Evolutionary conservation across 2,797 vertebrate genomes (phyloP).

Genomic region (Notoglanidium macrostoma): DNA sequence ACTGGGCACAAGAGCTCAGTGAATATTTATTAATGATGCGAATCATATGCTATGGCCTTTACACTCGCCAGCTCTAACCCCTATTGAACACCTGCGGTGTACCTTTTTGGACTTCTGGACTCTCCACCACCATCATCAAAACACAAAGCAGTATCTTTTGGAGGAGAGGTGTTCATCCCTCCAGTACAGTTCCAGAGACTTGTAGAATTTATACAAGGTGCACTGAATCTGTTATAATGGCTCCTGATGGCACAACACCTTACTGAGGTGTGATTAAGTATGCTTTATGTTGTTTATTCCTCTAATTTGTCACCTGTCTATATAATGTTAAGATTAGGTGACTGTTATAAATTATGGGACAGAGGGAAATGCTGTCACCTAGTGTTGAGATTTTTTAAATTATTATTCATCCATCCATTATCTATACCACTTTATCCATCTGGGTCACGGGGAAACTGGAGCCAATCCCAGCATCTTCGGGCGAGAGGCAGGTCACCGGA

Average conservation of each 20-base stretch:
- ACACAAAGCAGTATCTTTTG: neutral
- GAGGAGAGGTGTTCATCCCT: neutral
- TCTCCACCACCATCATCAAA: neutral
- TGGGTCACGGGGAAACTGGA: no score
- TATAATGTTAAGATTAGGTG: neutral
- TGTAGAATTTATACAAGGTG: neutral
- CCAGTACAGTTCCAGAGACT: neutral
- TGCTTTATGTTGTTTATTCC: neutral
- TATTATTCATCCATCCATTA: neutral
- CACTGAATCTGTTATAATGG: neutral
- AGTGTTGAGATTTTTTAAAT: neutral
- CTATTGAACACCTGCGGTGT: no score
- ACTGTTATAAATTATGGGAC: neutral
- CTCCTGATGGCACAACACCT: neutral
- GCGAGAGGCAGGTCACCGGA: no score
- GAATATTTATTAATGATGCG: no score
- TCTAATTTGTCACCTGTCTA: neutral
- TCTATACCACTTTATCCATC: no score
- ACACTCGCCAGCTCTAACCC: neutral
- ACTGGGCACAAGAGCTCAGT: neutral
- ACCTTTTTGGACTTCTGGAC: neutral
- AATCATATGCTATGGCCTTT: neutral
- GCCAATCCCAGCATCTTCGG: no score
- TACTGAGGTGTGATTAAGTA: no score
- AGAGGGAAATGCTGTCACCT: constrained; percentile 29